Base-by-base conservation (phyloP, 2,797 vertebrate species). In the Trematomus bernacchii region DNA sequence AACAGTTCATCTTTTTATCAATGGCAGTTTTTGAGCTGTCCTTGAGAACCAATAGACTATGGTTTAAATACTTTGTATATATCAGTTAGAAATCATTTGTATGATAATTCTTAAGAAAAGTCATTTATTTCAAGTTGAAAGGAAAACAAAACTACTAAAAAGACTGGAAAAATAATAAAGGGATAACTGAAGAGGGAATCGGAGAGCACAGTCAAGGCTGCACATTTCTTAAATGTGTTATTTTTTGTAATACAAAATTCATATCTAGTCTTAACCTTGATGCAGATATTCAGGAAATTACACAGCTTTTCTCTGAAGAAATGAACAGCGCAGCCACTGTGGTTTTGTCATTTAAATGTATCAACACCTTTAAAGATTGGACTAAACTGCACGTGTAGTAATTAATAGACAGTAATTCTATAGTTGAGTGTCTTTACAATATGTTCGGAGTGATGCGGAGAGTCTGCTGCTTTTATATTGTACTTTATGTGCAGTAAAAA, bases 1-100 rank as follows among this genome's bases (percentile, higher is more conserved):
- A 63, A 44, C 42, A 44, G 19, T 50, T 21, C 43, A 57, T 66
- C 12, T 66, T 66, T 66, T 61, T 15, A 59, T 67, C 37, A 75
- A 51, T 40, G 59, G 50, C 23, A 30, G 10, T 21, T 62, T 30
- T 46, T 61, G n/a, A 62, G 30, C 21, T 8, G 6, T 54, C 40
- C 59, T 55, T 63, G 50, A 77, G 27, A n/a, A n/a, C n/a, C n/a
- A n/a, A n/a, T n/a, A n/a, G n/a, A 18, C 18, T 8, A 11, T 10
- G 3, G 53, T 21, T 6, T 10, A 27, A 80, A 46, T 50, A 14
- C 10, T 46, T 44, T 0, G 50, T 13, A 48, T 27, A 54, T 1
- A 33, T 37, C 2, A 52, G 13, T 57, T 30, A 66, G 3, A 19
- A 46, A 67, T 19, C 2, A 44, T 5, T 11, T 21, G 47, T 63